Evolutionary conservation across 2,113 vertebrate genomes (phyloP), one percentile per base, ranked within the genome.

Genomic region (Neotragus pygmaeus): DNA sequence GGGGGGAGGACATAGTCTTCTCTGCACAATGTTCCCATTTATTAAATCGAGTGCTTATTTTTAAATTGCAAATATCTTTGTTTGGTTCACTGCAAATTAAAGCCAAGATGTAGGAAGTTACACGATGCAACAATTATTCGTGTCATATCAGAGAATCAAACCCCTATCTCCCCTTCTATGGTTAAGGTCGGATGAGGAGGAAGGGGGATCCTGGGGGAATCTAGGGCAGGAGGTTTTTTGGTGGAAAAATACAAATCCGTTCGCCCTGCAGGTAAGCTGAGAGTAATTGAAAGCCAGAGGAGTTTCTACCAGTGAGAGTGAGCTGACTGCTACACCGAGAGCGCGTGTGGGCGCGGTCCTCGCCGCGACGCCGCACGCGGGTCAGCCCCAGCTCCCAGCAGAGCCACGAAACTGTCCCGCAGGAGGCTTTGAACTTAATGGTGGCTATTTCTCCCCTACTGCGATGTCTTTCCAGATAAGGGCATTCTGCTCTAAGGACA

Each of bases 1-100:
- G 92, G 98, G 98, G 55, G 94, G 88, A 95, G 92, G 77, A 75
- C 66, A 91, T 91, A 96, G 95, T 98, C 98, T 96, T 98, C 98
- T 98, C 98, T 91, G 98, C 99, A 99, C 99, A 99, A 98, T 99
- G 99, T 99, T 99, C 99, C 99, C 99, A 99, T 99, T 99, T 99
- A 99, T 99, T 99, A 99, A 98, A 98, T 93, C 95, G 97, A 98
- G 97, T 97, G 98, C 98, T 99, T 98, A 98, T 99, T 99, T 99
- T 95, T 98, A 98, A 98, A 98, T 98, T 98, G 98, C 98, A 98
- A 98, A 98, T 98, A 98, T 98, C 98, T 99, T 99, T 99, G 98
- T 98, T 99, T 99, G 98, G 98, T 98, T 99, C 98, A 53, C 98
- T 98, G 98, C 98, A 98, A 99, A 99, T 99, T 98, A 99, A 99